Evolutionary conservation across 2,888 invertebrate genomes (phyloP).

Genomic region (Meiosimyza decipiens): DNA sequence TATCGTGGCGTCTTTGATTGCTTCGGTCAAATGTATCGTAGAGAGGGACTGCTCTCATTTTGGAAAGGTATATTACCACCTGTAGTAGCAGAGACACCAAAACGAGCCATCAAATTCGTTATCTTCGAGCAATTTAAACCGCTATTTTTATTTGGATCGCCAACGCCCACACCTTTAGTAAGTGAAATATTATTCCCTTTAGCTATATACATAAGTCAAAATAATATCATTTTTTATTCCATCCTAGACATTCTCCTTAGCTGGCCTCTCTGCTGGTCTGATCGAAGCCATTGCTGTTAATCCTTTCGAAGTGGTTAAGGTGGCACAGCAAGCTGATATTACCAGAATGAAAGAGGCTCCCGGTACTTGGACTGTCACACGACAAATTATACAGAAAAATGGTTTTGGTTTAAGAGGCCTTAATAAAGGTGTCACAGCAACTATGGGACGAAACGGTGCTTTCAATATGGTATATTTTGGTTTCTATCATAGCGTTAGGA

Average conservation of each 20-base stretch:
- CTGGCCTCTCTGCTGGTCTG: slow-evolving; percentile 88
- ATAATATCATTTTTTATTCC: not conserved
- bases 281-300: slow-evolving; percentile 94
- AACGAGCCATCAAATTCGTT: slow-evolving; percentile 93
- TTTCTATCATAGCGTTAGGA: slow-evolving; percentile 92
- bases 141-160: slow-evolving; percentile 82
- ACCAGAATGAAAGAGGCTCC: slow-evolving; percentile 73
- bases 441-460: slow-evolving; percentile 87
- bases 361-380: slow-evolving; percentile 83
- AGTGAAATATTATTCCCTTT: slow-evolving; percentile 53
- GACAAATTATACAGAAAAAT: slow-evolving; percentile 78
- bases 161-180: slow-evolving; percentile 81
- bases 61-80: slow-evolving; percentile 96
- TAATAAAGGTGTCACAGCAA: slow-evolving; percentile 89
- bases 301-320: slow-evolving; percentile 96
- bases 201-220: not conserved
- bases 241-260: slow-evolving; percentile 83
- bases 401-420: slow-evolving; percentile 85
- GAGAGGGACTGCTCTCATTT: slow-evolving; percentile 85
- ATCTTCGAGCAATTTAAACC: slow-evolving; percentile 94
- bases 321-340: slow-evolving; percentile 83
- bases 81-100: slow-evolving; percentile 93
- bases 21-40: slow-evolving; percentile 86
- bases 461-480: slow-evolving; percentile 97
- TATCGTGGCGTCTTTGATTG: slow-evolving; percentile 88